Evolutionary conservation across 2,797 vertebrate species (phyloP).

Genomic region (Microhierax caerulescens): DNA sequence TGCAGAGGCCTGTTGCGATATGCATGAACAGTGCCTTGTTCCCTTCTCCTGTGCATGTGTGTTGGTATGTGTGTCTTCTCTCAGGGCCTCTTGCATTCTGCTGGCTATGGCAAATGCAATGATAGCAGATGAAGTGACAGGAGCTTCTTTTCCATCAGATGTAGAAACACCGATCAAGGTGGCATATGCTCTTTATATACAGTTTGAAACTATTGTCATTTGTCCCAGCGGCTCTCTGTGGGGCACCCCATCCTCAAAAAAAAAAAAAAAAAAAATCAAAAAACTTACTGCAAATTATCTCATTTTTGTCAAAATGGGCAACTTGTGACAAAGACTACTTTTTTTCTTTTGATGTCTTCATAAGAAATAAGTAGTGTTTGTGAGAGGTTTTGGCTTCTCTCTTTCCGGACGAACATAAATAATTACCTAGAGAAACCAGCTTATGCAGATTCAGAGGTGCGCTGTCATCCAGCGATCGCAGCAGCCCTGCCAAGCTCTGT

Average conservation of each 20-base stretch:
- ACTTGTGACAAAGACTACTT: neutral
- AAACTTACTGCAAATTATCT: neutral
- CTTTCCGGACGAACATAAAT: conserved; percentile 43
- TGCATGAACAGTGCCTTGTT: neutral
- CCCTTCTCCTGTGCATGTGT: neutral
- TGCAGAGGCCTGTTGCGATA: neutral
- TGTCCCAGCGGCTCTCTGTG: neutral
- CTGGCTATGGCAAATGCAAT: neutral
- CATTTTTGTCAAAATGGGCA: neutral
- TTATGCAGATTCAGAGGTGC: neutral
- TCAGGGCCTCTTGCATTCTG: neutral
- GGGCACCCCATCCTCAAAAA: neutral
- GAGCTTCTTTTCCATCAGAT: neutral
- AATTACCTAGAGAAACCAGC: conserved; percentile 14
- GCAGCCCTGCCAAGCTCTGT: neutral
- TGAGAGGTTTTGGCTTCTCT: conserved; percentile 6
- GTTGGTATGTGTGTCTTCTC: neutral
- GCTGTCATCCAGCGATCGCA: neutral
- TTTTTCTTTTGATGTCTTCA: conserved; percentile 12
- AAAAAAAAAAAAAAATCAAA: neutral
- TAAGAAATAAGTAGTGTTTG: neutral
- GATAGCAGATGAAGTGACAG: neutral
- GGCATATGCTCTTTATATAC: neutral
- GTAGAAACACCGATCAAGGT: neutral
- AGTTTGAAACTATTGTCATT: neutral